Evolutionary conservation across 1,140 invertebrate genomes (phyloP).

Genomic region (Hylaeus volcanicus): DNA sequence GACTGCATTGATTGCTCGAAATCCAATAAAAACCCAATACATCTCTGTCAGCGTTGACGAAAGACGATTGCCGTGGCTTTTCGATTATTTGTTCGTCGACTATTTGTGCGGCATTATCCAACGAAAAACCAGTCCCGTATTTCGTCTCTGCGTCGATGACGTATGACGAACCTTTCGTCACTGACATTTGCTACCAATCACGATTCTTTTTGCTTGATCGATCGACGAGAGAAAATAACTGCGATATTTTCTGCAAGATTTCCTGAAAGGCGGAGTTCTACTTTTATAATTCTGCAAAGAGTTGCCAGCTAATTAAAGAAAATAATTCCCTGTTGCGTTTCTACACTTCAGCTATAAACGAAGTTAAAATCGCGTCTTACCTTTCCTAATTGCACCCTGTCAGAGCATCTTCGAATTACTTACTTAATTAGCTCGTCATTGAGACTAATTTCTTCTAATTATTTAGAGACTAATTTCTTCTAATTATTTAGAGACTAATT

Average conservation of each 20-base stretch:
- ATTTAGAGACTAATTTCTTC: no score
- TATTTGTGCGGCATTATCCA: background rate
- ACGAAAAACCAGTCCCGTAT: slow-evolving; percentile 21
- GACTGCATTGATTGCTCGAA: slow-evolving; percentile 59
- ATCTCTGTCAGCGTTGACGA: slow-evolving; percentile 55
- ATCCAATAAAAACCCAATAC: slow-evolving; percentile 71
- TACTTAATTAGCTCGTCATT: no score
- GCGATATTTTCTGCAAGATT: background rate
- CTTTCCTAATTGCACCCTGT: no score
- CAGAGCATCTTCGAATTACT: no score
- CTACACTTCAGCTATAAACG: no score
- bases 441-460: no score
- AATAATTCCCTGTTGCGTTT: no score
- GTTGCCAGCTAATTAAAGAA: no score
- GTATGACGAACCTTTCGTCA: slow-evolving; percentile 2
- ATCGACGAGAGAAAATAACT: background rate
- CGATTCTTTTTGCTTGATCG: background rate
- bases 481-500: no score
- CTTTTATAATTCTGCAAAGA: no score
- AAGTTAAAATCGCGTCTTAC: no score
- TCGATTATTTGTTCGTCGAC: slow-evolving; percentile 44
- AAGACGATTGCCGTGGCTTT: slow-evolving; percentile 48
- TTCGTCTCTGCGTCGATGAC: background rate
- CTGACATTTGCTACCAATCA: slow-evolving; percentile 26
- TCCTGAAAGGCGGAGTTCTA: no score